phyloP scores from a whole-genome alignment of 2,888 invertebrate species.

The Euzetes globulus region DNA sequence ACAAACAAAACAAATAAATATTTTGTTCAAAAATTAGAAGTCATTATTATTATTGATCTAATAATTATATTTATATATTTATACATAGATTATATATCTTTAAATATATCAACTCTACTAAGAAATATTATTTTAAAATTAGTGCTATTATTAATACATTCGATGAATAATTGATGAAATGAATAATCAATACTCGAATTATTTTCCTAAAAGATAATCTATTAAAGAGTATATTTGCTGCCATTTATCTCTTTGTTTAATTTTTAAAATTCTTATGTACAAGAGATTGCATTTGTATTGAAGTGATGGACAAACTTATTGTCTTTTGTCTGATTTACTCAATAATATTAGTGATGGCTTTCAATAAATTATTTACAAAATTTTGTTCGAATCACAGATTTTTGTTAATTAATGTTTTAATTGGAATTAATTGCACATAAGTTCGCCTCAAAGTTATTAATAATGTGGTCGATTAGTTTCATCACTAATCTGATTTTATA shows the following conservation, averaged over 20 bases:
- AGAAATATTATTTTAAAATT: conserved; percentile 2
- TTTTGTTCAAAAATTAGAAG: conserved; percentile 7
- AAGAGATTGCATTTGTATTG: conserved; percentile 25
- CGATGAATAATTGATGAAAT: conserved; percentile 19
- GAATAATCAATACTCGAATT: conserved; percentile 9
- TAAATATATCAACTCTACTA: conserved; percentile 17
- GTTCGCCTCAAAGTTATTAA: background rate
- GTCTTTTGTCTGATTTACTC: background rate
- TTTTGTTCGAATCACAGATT: conserved; percentile 18
- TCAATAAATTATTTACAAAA: conserved; percentile 23
- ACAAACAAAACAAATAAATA: conserved; percentile 3
- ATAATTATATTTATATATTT: background rate
- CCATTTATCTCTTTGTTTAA: background rate
- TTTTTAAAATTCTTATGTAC: background rate
- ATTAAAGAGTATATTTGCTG: background rate
- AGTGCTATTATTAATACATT: conserved; percentile 8
- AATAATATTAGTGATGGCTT: background rate
- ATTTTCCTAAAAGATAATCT: background rate
- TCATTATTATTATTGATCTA: conserved; percentile 2
- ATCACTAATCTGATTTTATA: background rate
- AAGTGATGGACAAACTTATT: conserved; percentile 27
- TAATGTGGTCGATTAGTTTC: background rate
- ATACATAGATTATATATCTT: conserved; percentile 5
- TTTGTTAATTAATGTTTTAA: background rate
- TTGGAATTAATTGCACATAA: conserved; percentile 10